These are phyloP conservation scores for Zonotrichia albicollis DNA, from an alignment of 2,797 vertebrate genomes.

Conservation along the genomic window DNA sequence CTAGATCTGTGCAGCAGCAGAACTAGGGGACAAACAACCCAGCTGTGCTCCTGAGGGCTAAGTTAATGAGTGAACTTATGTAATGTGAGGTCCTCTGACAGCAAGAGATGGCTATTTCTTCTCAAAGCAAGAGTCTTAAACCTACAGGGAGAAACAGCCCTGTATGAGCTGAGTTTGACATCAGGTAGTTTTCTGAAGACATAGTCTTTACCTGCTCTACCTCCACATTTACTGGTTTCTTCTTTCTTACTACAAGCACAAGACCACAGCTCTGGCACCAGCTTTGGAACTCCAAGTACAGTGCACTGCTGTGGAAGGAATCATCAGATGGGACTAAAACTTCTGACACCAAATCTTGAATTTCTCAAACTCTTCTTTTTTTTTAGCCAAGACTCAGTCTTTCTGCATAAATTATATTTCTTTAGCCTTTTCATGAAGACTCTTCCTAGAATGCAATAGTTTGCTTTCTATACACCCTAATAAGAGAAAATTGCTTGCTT, in stretches of 20 bases:
- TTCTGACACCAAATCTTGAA: neutral
- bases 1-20: too few relatives aligned
- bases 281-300: neutral
- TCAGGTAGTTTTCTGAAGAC: neutral
- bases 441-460: neutral
- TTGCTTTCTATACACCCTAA: conserved; percentile 1
- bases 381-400: neutral
- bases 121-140: neutral
- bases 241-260: neutral
- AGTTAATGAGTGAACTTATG: neutral
- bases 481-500: conserved; percentile 19
- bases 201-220: neutral
- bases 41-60: too few relatives aligned
- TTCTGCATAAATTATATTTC: neutral
- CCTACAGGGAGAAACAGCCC: neutral
- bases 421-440: neutral
- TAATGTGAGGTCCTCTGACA: neutral
- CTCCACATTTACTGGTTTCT: neutral
- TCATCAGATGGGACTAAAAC: neutral
- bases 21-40: too few relatives aligned
- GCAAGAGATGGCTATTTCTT: neutral
- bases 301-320: neutral
- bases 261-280: neutral
- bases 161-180: neutral
- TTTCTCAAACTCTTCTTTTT: neutral